Evolutionary conservation across 1,140 invertebrate species (phyloP).

Genomic region (Cepaea nemoralis): DNA sequence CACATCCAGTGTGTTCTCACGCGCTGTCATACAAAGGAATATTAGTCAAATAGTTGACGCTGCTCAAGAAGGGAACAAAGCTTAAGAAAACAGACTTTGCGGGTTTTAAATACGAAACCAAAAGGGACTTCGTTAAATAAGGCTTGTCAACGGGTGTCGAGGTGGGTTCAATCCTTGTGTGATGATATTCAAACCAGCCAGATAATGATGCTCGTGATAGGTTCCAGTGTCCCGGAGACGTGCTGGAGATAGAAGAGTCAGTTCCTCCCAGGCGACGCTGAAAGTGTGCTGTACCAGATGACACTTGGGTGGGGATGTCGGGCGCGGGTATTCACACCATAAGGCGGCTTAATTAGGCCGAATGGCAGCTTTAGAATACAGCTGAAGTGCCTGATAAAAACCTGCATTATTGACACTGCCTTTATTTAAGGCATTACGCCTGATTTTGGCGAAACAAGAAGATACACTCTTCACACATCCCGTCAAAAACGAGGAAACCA

Average conservation of each 20-base stretch:
- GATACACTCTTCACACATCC: background rate
- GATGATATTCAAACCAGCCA: background rate
- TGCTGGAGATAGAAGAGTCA: background rate
- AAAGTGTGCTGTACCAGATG: background rate
- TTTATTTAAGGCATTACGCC: background rate
- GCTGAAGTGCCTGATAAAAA: background rate
- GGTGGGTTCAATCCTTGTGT: background rate
- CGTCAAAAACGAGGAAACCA: background rate
- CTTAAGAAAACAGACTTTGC: constrained; percentile 19
- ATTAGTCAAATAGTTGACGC: constrained; percentile 22
- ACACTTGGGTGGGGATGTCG: constrained; percentile 14
- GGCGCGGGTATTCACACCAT: constrained; percentile 12
- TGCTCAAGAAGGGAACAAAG: background rate
- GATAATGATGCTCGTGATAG: constrained; percentile 8
- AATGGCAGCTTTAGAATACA: background rate
- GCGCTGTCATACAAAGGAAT: background rate
- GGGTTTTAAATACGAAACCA: background rate
- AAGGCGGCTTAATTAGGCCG: constrained; percentile 31
- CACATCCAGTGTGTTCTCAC: background rate
- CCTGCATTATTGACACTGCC: constrained; percentile 16
- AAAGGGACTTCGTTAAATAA: background rate
- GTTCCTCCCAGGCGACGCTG: background rate
- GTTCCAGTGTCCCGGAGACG: constrained; percentile 14
- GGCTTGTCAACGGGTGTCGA: background rate
- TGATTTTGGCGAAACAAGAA: background rate